A percentile compares a stretch with the other conserved stretches of the same genome.
Evolutionary conservation across 2,113 vertebrate genomes (phyloP).

Genomic region (Grammomys surdaster): DNA sequence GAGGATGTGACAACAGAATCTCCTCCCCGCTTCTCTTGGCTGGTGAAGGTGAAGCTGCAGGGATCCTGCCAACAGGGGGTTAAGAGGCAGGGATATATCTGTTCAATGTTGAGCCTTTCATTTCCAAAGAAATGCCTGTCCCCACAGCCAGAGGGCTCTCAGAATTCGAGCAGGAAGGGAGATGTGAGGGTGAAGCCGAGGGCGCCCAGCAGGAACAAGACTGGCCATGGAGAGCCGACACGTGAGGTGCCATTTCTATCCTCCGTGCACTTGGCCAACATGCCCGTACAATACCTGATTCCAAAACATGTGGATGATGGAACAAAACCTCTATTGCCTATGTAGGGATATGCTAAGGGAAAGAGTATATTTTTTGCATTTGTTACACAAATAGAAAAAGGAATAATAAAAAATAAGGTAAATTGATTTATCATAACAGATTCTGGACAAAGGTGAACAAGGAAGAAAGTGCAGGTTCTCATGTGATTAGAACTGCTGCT

Average conservation of each 20-base stretch:
- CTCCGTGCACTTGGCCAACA: neutral
- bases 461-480: slow-evolving; percentile 3
- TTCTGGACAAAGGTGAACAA: slow-evolving; percentile 16
- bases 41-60: slow-evolving; percentile 19
- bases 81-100: slow-evolving; percentile 36
- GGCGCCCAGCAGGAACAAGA: neutral
- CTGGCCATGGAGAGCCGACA: neutral
- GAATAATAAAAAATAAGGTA: slow-evolving; percentile 8
- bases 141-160: slow-evolving; percentile 14
- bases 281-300: neutral
- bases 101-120: neutral
- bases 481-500: neutral
- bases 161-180: slow-evolving; percentile 49
- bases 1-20: slow-evolving; percentile 6
- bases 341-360: neutral
- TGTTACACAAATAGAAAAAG: slow-evolving; percentile 41
- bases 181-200: neutral
- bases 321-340: neutral
- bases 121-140: slow-evolving; percentile 43
- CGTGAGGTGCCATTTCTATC: neutral
- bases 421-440: slow-evolving; percentile 44
- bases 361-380: slow-evolving; percentile 45
- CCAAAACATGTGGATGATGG: slow-evolving; percentile 51
- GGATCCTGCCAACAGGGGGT: slow-evolving; percentile 10
- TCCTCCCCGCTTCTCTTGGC: slow-evolving; percentile 38